Base-by-base conservation (phyloP, 2,888 invertebrate genomes). In the Abrostola tripartita region DNA sequence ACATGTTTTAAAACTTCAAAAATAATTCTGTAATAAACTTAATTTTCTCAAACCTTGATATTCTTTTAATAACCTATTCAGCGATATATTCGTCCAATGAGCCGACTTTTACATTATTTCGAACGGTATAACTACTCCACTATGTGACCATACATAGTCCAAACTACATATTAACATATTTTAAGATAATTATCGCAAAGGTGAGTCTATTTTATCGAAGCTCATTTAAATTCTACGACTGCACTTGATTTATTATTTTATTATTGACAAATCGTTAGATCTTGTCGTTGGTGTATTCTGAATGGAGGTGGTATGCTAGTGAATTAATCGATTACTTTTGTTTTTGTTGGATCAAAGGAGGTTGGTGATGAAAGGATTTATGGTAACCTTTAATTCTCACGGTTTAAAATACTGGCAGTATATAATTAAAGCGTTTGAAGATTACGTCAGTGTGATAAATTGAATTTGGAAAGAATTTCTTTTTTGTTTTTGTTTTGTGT, bases 191-290 rank as follows among this genome's bases (percentile, higher is more conserved):
- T 70, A 73, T 69, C 74, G 61, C 66, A 65, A 65, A 74, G 66
- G 61, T 71, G 75, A 70, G 75, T 68, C 64, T 38, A 65, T 73
- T 74, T 73, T 76, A 80, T 77, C 66, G 68, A 76, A 7, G 35
- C 61, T 77, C 74, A 75, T 78, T 78, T 77, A 68, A 78, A 80
- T 77, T 69, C 74, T 76, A 63, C 67, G 74, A 72, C 63, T 73
- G 68, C 73, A 61, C 70, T 72, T 80, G 78, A 80, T 80, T 78
- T 75, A 80, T 79, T 78, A 71, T 68, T 79, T 73, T 65, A 61
- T 67, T 73, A 73, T 75, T 78, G 79, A 80, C 79, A 80, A 80
- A 80, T 78, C 68, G 74, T 57, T 71, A 78, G 78, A 80, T 80
- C 68, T 71, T 71, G 75, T 78, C 14, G 14, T 65, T 71, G 58